Percentiles rank a stretch among this genome's conserved stretches.
Conservation (phyloP, 2,797 vertebrate genomes). For the Rhinella marina region DNA sequence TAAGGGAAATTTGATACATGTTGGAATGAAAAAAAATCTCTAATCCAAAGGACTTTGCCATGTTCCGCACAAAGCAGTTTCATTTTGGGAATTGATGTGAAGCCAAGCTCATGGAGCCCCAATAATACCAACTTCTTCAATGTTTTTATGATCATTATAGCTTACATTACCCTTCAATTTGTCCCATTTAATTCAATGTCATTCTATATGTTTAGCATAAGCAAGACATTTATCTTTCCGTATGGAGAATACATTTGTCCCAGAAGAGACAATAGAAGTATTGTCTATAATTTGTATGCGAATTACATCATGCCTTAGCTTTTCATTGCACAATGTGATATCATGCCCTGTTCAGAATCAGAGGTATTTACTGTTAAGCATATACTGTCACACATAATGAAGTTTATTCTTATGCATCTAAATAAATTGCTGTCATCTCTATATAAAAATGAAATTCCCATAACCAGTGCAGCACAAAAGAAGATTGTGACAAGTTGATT, state of each 20-base stretch:
- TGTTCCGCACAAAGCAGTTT: too few relatives aligned
- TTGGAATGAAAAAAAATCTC: too few relatives aligned
- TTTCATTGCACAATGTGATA: slow-evolving; percentile 38
- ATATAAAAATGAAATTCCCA: slow-evolving; percentile 26
- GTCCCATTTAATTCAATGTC: not conserved
- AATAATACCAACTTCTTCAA: too few relatives aligned
- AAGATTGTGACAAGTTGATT: slow-evolving; percentile 3
- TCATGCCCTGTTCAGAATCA: slow-evolving; percentile 22
- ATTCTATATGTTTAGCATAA: not conserved
- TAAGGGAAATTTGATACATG: too few relatives aligned
- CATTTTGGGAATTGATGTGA: too few relatives aligned
- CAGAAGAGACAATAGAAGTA: not conserved
- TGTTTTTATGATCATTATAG: not conserved
- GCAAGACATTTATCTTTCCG: too few relatives aligned
- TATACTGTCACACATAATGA: slow-evolving; percentile 41
- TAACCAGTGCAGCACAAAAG: slow-evolving; percentile 20
- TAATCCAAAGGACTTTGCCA: too few relatives aligned
- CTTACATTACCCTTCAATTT: not conserved
- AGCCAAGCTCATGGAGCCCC: too few relatives aligned
- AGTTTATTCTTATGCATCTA: slow-evolving; percentile 33
- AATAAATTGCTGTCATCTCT: slow-evolving; percentile 37
- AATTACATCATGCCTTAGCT: slow-evolving; percentile 17
- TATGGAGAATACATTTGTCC: slow-evolving; percentile 18
- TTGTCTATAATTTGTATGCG: not conserved
- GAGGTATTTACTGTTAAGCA: slow-evolving; percentile 46